phyloP scores from a whole-genome alignment of 1,140 invertebrate genomes.

The Laupala kohalensis region DNA sequence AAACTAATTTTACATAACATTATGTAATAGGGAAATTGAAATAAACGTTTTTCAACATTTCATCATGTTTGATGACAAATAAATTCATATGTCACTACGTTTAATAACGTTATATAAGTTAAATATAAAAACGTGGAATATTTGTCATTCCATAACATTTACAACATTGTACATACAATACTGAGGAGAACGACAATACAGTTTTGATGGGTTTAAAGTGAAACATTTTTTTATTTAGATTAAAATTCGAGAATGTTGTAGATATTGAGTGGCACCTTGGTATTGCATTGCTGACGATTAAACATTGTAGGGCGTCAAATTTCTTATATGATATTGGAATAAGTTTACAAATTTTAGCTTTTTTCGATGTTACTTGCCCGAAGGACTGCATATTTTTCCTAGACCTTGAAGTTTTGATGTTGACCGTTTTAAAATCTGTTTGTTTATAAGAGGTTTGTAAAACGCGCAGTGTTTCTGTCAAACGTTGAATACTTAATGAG shows the following conservation, averaged over 20 bases:
- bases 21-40: not conserved
- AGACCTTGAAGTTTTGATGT: too few relatives aligned
- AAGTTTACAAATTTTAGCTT: too few relatives aligned
- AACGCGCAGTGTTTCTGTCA: too few relatives aligned
- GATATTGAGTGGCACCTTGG: not conserved
- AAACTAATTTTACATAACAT: not conserved
- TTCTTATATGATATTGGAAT: not conserved
- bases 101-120: not conserved
- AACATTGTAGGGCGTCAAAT: not conserved
- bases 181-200: not conserved
- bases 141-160: not conserved
- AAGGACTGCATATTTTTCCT: too few relatives aligned
- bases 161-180: not conserved
- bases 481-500: too few relatives aligned
- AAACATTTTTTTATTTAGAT: not conserved
- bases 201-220: not conserved
- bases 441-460: too few relatives aligned
- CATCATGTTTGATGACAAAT: not conserved
- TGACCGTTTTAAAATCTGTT: too few relatives aligned
- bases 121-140: not conserved
- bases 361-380: too few relatives aligned
- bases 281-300: conserved; percentile 1
- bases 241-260: not conserved
- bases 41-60: too few relatives aligned
- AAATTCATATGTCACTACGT: not conserved